phyloP scores from a whole-genome alignment of 2,113 vertebrate genomes.

The Xiphorhynchus elegans region DNA sequence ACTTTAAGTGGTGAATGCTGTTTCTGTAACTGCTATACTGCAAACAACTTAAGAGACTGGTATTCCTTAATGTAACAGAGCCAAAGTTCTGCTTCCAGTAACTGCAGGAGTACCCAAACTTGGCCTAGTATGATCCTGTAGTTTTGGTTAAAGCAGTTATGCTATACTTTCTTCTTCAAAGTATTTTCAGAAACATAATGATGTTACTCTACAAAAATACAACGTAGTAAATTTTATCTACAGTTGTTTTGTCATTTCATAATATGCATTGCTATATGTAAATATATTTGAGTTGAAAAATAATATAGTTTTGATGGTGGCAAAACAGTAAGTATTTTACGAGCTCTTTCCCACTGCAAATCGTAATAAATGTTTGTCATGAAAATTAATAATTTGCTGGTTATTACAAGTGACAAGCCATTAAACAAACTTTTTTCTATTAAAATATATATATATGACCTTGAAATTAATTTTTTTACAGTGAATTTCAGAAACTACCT shows the following conservation, averaged over 20 bases:
- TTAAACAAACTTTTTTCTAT: constrained; percentile 34
- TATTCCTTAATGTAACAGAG: background rate
- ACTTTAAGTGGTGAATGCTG: background rate
- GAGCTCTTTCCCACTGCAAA: background rate
- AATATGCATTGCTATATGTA: background rate
- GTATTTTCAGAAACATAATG: background rate
- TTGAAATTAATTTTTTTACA: constrained; percentile 1
- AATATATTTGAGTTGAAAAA: constrained; percentile 26
- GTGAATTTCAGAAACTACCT: background rate
- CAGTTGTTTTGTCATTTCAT: background rate
- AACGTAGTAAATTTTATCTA: constrained; percentile 22
- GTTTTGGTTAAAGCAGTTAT: background rate
- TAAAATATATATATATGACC: constrained; percentile 13
- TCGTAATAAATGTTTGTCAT: constrained; percentile 7
- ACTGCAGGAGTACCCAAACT: background rate
- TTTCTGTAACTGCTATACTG: background rate
- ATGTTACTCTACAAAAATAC: constrained; percentile 11
- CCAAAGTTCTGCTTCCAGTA: background rate
- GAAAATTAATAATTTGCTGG: constrained; percentile 27
- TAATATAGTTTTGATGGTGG: background rate
- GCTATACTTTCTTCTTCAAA: background rate
- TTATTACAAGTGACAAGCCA: constrained; percentile 27
- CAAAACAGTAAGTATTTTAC: background rate
- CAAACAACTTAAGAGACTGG: background rate
- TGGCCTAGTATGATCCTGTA: background rate